A percentile compares a stretch with the other conserved stretches of the same genome.
phyloP scores from a whole-genome alignment of 2,113 vertebrate species.

The Leptodactylus fuscus region DNA sequence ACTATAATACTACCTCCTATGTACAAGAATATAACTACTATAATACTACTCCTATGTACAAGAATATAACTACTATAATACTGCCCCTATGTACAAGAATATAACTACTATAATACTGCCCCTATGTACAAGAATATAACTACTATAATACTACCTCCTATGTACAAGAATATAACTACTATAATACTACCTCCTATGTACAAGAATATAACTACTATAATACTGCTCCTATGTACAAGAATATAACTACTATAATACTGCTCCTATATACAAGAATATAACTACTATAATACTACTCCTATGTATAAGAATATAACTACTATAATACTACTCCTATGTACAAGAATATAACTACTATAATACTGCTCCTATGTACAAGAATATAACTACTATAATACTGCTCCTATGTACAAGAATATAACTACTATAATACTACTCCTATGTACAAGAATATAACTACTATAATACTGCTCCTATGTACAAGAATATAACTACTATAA shows the following conservation, averaged over 20 bases:
- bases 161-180: background rate
- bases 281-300: background rate
- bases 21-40: background rate
- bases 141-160: background rate
- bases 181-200: background rate
- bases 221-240: background rate
- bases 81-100: background rate
- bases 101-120: too few species aligned
- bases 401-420: background rate
- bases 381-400: slow-evolving; percentile 1
- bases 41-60: background rate
- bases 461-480: background rate
- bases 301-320: background rate
- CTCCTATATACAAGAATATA: background rate
- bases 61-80: slow-evolving; percentile 2
- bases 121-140: background rate
- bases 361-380: background rate
- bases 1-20: background rate
- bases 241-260: slow-evolving; percentile 16
- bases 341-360: background rate
- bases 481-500: slow-evolving; percentile 2
- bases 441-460: background rate
- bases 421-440: background rate
- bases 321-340: background rate
- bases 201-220: background rate